Percentiles rank a stretch among this genome's conserved stretches.
Conservation (phyloP, 64 coral and sea anemone genomes). For the Anthopleura sola region DNA sequence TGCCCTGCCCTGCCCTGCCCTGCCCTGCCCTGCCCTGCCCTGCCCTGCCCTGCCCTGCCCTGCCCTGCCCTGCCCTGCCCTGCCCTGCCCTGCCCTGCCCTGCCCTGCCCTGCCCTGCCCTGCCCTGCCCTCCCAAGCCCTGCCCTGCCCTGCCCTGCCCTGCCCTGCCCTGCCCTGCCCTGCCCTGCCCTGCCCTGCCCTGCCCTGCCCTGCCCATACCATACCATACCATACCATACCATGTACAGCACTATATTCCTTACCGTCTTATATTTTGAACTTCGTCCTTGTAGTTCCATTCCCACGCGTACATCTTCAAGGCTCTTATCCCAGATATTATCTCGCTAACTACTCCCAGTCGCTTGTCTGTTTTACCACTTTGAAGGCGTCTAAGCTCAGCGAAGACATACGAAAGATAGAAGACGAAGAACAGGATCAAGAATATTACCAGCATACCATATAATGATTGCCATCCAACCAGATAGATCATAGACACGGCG, state of each 20-base stretch:
- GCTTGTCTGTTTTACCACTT: conserved; percentile 22
- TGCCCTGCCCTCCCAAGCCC: too few relatives aligned
- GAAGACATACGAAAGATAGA: conserved; percentile 1
- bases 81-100: too few relatives aligned
- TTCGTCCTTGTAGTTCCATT: conserved; percentile 28
- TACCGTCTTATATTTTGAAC: conserved; percentile 33
- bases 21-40: too few relatives aligned
- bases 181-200: too few relatives aligned
- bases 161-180: too few relatives aligned
- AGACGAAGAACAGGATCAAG: conserved; percentile 2
- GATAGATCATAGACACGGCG: neutral
- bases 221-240: neutral
- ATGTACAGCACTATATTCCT: neutral
- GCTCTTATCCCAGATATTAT: conserved; percentile 35
- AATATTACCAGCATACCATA: conserved; percentile 9
- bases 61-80: too few relatives aligned
- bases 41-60: too few relatives aligned
- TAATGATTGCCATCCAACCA: conserved; percentile 41
- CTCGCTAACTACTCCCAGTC: conserved; percentile 22
- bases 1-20: too few relatives aligned
- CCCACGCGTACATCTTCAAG: conserved; percentile 49
- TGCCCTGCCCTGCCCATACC: too few relatives aligned
- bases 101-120: too few relatives aligned
- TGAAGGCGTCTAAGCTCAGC: neutral
- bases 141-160: too few relatives aligned